Evolutionary conservation across 2,888 invertebrate species (phyloP), one percentile per base, ranked within the genome.

Genomic region (Teleiodes luculella): DNA sequence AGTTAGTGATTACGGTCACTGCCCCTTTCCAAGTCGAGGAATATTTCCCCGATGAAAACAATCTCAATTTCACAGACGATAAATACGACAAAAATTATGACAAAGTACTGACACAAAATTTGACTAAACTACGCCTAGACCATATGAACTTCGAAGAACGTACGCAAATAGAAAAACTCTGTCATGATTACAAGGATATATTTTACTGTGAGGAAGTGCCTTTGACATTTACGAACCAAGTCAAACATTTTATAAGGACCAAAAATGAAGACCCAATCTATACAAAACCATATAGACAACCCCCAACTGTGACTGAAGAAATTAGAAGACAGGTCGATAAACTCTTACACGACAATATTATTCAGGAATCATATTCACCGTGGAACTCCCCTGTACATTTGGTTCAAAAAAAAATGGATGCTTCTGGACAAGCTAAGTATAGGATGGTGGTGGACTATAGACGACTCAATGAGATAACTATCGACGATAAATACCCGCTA

Each of bases 361-460:
- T 62, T 10, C 47, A 52, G 45, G 50, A 53, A 46, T 56, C 56
- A 2, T 18, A 52, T 35, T 63, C 64, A 2, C 67, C 66, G 0
- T 68, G 64, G 66, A 59, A 53, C 16, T 54, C 62, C 0, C 69
- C 68, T 0, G 59, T 69, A 13, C 65, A 62, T 53, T 30, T 68
- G 11, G 66, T 67, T 3, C 63, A 62, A 1, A 72, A 77, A 56
- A 75, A 75, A 24, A 24, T 24, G 24, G 24, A 24, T 24, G 24
- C 24, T 4, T 4, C 3, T 24, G 6, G 6, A 4, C 54, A 30
- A 57, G 41, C 36, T 11, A 65, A 65, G 54, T 71, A 41, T 20
- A 39, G 60, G 28, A 55, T 80, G 14, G 79, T 80, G 3, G 68
- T 78, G 0, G 78, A 80, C 56, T 80, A 74, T 56, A 52, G 75